phyloP scores from a whole-genome alignment of 2,888 invertebrate genomes.

The Drosophila acutilabella region DNA sequence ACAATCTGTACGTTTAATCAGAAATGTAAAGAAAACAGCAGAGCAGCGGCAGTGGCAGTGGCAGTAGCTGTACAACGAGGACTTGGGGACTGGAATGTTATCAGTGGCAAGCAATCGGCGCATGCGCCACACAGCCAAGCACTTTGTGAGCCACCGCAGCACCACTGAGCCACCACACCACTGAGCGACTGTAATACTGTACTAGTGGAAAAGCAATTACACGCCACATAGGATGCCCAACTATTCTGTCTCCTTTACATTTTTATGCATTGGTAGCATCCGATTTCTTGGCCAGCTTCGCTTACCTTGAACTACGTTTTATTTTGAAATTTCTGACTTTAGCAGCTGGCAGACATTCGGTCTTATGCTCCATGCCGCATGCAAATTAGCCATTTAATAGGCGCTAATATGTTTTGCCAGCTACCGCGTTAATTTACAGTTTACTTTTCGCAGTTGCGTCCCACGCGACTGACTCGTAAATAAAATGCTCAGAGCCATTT shows the following conservation, averaged over 20 bases:
- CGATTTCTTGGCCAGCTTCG: conserved; percentile 38
- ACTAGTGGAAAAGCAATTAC: conserved; percentile 70
- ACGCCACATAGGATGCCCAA: conserved; percentile 43
- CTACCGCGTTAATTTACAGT: conserved; percentile 62
- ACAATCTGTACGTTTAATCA: conserved; percentile 67
- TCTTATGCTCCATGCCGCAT: conserved; percentile 44
- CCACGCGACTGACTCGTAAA: conserved; percentile 70
- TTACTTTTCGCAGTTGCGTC: conserved; percentile 56
- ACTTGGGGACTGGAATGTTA: conserved; percentile 65
- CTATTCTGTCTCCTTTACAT: conserved; percentile 10
- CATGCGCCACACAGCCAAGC: conserved; percentile 45
- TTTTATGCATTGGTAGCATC: conserved; percentile 19
- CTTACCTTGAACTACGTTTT: conserved; percentile 72
- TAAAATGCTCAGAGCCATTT: conserved; percentile 35
- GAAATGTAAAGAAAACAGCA: conserved; percentile 67
- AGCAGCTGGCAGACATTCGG: background rate
- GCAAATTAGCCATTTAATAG: conserved; percentile 72
- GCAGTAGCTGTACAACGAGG: conserved; percentile 24
- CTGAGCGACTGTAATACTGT: conserved; percentile 21
- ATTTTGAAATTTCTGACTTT: background rate
- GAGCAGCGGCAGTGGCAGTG: conserved; percentile 43
- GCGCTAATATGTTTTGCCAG: conserved; percentile 64
- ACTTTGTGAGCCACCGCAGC: background rate
- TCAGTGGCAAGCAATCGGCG: conserved; percentile 60
- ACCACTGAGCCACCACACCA: background rate